Evolutionary conservation across 37 sponge, comb jelly and placozoan genomes (phyloP).

Genomic region (Hexactinellida sp.): DNA sequence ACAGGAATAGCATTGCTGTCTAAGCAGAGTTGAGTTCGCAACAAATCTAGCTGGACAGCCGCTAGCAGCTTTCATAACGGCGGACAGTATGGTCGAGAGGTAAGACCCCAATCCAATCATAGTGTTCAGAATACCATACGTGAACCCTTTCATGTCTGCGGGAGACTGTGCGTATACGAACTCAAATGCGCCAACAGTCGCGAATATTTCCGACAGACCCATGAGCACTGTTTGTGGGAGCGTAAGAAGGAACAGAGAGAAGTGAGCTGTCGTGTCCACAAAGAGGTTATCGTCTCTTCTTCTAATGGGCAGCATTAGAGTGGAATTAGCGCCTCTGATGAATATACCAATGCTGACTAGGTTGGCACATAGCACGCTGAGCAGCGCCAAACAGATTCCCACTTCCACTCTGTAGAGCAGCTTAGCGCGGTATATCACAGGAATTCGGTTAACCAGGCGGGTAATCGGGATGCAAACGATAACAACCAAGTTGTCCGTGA

Average conservation of each 20-base stretch:
- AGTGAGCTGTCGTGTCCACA: neutral
- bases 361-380: neutral
- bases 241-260: neutral
- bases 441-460: neutral
- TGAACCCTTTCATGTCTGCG: neutral
- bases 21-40: neutral
- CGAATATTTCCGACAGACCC: neutral
- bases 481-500: neutral
- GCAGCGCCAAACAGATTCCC: neutral
- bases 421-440: neutral
- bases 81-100: neutral
- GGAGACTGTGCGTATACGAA: constrained; percentile 10
- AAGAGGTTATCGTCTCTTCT: neutral
- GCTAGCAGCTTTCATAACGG: neutral
- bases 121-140: neutral
- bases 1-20: neutral
- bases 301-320: neutral
- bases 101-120: neutral
- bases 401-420: neutral
- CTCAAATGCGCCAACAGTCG: neutral
- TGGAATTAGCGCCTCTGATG: neutral
- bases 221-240: neutral
- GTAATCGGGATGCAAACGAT: neutral
- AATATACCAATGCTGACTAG: neutral
- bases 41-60: neutral